Evolutionary conservation across 2,797 vertebrate species (phyloP).

Genomic region (Tympanoctomys barrerae): DNA sequence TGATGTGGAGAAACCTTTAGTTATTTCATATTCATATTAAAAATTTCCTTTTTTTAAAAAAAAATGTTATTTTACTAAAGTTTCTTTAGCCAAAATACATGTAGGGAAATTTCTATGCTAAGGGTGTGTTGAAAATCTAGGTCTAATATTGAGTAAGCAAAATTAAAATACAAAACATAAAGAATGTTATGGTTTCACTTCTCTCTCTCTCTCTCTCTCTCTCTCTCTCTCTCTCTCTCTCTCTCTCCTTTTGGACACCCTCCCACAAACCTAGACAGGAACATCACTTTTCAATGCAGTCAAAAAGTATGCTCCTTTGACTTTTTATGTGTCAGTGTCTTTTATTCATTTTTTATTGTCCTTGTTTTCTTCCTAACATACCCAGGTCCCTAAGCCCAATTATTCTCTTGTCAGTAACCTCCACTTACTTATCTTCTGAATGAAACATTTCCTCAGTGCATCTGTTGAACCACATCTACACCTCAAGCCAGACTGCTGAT

Average conservation of each 20-base stretch:
- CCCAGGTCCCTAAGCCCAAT: background rate
- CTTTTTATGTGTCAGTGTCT: background rate
- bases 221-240: background rate
- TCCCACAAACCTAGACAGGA: background rate
- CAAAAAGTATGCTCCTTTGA: background rate
- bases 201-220: slow-evolving; percentile 27
- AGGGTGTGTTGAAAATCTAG: background rate
- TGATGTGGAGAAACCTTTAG: slow-evolving; percentile 1
- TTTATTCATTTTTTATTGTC: background rate
- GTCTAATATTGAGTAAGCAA: background rate
- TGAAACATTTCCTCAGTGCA: background rate
- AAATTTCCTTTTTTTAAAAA: slow-evolving; percentile 16
- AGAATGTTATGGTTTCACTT: background rate
- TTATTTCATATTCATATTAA: slow-evolving; percentile 53
- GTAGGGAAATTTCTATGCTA: background rate
- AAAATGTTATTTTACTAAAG: slow-evolving; percentile 40
- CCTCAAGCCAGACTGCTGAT: background rate
- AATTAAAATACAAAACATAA: background rate
- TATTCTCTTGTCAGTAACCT: background rate
- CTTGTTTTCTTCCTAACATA: slow-evolving; percentile 14
- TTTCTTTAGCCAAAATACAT: slow-evolving; percentile 47
- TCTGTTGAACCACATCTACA: background rate
- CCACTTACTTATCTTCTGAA: background rate
- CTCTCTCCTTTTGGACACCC: background rate
- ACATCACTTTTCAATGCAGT: background rate